Conservation (phyloP, 2,113 vertebrate species). For the Mus pahari region DNA sequence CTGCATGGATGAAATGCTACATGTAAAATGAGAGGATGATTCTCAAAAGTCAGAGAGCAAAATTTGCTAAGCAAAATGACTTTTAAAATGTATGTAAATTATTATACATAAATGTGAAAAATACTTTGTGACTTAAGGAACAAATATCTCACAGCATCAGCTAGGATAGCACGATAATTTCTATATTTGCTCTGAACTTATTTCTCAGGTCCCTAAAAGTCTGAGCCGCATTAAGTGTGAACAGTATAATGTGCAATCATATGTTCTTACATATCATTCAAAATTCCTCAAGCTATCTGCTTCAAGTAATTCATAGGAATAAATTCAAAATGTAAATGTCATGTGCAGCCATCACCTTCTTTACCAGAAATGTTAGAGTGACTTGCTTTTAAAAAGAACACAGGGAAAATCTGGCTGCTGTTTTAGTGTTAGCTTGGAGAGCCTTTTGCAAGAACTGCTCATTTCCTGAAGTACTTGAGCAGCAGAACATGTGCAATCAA, state of each 20-base stretch:
- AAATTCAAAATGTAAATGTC: not conserved
- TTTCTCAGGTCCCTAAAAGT: conserved; percentile 28
- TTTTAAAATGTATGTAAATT: not conserved
- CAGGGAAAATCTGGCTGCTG: not conserved
- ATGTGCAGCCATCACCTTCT: not conserved
- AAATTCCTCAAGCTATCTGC: not conserved
- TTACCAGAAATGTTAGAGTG: accelerated
- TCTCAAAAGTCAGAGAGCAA: conserved; percentile 31
- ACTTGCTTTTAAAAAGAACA: not conserved
- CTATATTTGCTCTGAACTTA: not conserved
- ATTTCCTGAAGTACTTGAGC: conserved; percentile 46
- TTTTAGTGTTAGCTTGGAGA: not conserved
- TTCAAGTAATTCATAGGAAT: not conserved
- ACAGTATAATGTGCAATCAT: not conserved
- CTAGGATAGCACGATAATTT: not conserved
- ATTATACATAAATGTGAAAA: not conserved
- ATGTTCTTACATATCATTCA: not conserved
- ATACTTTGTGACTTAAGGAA: not conserved
- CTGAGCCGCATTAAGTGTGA: not conserved
- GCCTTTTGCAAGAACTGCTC: not conserved
- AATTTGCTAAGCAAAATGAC: not conserved
- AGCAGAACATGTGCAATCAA: conserved; percentile 63
- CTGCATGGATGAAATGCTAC: not conserved
- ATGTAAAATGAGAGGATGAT: not conserved
- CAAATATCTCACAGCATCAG: not conserved